These are phyloP conservation scores for Eurois occulta DNA, from an alignment of 2,888 invertebrate genomes.

Conservation along the genomic window DNA sequence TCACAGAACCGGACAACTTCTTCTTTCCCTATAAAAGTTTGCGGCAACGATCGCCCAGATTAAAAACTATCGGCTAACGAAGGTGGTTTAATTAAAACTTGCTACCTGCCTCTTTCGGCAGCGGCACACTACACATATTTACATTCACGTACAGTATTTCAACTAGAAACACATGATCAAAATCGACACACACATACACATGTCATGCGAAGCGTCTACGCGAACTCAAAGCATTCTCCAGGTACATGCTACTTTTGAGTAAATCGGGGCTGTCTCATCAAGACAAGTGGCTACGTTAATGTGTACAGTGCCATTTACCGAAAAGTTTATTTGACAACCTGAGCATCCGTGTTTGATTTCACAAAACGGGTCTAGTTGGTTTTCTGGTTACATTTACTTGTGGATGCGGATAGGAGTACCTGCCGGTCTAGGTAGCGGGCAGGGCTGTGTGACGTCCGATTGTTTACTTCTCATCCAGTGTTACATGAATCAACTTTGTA, in stretches of 20 bases:
- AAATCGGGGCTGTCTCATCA: too few relatives aligned
- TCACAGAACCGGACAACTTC: slow-evolving; percentile 45
- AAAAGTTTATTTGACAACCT: background rate
- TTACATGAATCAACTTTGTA: background rate
- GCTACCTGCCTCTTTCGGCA: slow-evolving; percentile 53
- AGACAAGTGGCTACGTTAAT: background rate
- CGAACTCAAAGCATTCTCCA: background rate
- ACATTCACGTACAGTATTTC: background rate
- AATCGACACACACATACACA: background rate
- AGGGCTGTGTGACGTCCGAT: background rate
- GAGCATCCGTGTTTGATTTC: background rate
- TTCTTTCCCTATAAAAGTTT: slow-evolving; percentile 57
- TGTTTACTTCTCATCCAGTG: background rate
- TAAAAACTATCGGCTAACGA: slow-evolving; percentile 79
- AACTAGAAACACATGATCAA: background rate
- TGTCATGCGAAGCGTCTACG: background rate
- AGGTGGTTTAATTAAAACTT: slow-evolving; percentile 77
- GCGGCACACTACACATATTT: slow-evolving; percentile 1
- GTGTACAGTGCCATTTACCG: background rate
- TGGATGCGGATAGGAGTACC: background rate
- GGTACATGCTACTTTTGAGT: background rate
- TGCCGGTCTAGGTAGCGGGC: background rate
- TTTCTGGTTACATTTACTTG: background rate
- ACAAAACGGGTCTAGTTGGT: background rate
- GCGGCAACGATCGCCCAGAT: slow-evolving; percentile 67